These are phyloP conservation scores for Molossus molossus DNA, from an alignment of 2,797 vertebrate genomes.

Conservation along the genomic window DNA sequence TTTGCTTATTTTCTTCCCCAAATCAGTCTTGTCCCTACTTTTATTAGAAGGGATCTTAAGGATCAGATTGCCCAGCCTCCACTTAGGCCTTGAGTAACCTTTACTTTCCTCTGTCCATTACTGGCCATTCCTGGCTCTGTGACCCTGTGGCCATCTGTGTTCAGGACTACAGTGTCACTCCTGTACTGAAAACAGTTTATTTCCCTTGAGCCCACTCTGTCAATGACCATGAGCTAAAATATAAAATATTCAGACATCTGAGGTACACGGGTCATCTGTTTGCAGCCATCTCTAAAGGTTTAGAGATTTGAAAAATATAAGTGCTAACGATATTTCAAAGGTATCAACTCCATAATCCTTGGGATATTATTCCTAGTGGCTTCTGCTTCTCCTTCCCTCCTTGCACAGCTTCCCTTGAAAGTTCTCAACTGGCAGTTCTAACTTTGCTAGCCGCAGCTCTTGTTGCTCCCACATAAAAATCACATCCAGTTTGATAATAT, in stretches of 20 bases:
- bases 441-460: not conserved
- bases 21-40: not conserved
- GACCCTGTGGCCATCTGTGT: not conserved
- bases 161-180: not conserved
- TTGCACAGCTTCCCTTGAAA: not conserved
- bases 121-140: not conserved
- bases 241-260: not conserved
- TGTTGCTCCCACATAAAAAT: not conserved
- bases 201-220: not conserved
- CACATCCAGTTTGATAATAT: not conserved
- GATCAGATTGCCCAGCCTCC: not conserved
- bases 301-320: not conserved
- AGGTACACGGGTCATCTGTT: not conserved
- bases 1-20: not conserved
- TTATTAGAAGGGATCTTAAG: not conserved
- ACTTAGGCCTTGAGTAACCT: not conserved
- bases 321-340: constrained; percentile 22
- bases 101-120: not conserved
- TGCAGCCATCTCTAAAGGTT: not conserved
- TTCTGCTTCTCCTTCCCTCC: not conserved
- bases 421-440: constrained; percentile 1
- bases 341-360: not conserved
- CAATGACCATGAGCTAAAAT: not conserved
- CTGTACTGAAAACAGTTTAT: not conserved
- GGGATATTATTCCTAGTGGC: not conserved